Evolutionary conservation across 1,140 invertebrate species (phyloP).

Genomic region (Bombus haemorrhoidalis): DNA sequence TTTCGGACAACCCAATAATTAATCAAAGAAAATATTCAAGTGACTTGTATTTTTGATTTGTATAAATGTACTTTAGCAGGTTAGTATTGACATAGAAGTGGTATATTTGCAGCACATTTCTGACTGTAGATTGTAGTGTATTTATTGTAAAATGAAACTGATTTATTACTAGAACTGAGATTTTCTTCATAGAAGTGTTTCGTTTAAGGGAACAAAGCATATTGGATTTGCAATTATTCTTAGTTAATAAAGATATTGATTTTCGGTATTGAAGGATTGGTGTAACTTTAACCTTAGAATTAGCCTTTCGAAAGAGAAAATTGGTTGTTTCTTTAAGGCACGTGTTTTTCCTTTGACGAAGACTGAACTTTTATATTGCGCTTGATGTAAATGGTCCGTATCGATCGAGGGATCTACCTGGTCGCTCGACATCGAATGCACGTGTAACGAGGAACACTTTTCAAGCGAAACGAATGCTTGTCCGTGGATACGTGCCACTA

Average conservation of each 20-base stretch:
- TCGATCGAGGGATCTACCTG: constrained; percentile 5
- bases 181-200: neutral
- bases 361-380: constrained; percentile 11
- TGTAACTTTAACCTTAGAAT: neutral
- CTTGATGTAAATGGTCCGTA: constrained; percentile 3
- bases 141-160: no score
- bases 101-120: no score
- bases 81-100: no score
- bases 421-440: neutral
- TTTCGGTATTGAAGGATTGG: neutral
- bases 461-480: constrained; percentile 11
- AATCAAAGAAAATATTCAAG: no score
- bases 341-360: neutral
- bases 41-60: no score
- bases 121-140: no score
- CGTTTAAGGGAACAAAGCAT: no score
- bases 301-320: neutral
- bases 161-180: neutral
- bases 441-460: constrained; percentile 24
- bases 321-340: neutral
- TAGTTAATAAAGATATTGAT: neutral
- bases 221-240: neutral
- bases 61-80: no score
- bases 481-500: neutral
- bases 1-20: no score